Conservation (phyloP, 53 echinoderm and acorn worm genomes). For the Stichopus horrens region DNA sequence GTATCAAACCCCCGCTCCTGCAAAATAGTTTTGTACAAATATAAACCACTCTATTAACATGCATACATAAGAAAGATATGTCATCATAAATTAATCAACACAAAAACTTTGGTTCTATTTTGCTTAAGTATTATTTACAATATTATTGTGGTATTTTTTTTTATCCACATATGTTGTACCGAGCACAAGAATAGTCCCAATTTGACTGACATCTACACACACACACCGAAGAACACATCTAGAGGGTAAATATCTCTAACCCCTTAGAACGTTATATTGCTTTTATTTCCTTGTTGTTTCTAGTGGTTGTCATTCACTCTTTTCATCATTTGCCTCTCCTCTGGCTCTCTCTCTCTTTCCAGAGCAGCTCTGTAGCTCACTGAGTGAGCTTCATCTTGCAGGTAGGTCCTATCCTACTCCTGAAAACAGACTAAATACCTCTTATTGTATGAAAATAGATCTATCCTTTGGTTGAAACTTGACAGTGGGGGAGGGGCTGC, state of each 20-base stretch:
- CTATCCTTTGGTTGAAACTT: constrained; percentile 34
- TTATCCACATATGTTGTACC: constrained; percentile 26
- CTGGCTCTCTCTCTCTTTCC: not conserved
- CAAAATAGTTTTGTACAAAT: constrained; percentile 15
- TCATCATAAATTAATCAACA: constrained; percentile 42
- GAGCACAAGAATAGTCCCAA: not conserved
- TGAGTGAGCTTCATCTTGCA: not conserved
- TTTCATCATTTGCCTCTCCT: not conserved
- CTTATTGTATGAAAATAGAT: constrained; percentile 30
- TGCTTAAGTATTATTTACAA: constrained; percentile 17
- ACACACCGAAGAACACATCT: not conserved
- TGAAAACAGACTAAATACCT: not conserved
- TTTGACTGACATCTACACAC: not conserved
- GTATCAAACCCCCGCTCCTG: constrained; percentile 4
- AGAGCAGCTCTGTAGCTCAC: not conserved
- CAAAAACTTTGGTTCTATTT: constrained; percentile 34
- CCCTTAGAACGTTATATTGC: constrained; percentile 1
- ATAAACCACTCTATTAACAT: constrained; percentile 26
- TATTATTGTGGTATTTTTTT: constrained; percentile 30
- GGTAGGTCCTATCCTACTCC: not conserved
- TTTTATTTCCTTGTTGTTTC: not conserved
- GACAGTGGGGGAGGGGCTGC: not conserved
- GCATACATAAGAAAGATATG: constrained; percentile 35
- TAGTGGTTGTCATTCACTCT: not conserved
- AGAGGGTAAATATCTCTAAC: not conserved